Evolutionary conservation across 2,888 invertebrate species (phyloP), one percentile per base, ranked within the genome.

Genomic region (Serrognathus titanus): DNA sequence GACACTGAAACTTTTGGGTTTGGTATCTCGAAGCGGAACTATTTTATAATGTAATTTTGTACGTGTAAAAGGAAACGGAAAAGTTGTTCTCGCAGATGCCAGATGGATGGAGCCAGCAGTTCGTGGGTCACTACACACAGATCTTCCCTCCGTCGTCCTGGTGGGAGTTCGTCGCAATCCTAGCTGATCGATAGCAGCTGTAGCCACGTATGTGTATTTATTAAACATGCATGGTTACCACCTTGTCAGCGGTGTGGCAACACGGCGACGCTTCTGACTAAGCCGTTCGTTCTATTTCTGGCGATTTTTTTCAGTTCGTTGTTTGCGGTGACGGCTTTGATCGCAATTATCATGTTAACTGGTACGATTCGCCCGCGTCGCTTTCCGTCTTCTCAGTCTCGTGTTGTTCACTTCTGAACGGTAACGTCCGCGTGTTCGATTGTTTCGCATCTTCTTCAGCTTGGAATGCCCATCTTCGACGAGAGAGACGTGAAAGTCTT

Each of bases 151-250:
- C 24, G 24, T 31, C 24, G 24, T 40, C 40, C 40, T 12, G 40
- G 40, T 12, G 11, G 11, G 40, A 40, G 40, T 40, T 12, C 11
- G 40, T 40, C 40, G 40, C 40, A 40, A 40, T 40, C 40, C 40
- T 40, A 11, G 40, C 40, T 12, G 40, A 40, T 40, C 40, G 53
- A 48, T 53, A 35, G 48, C 9, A 55, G 53, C 53, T 57, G 57
- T 57, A 58, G 57, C 55, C 60, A 60, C 57, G 60, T 62, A 60
- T 60, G 60, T 58, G 58, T 57, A 56, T 62, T 57, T 60, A 62
- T 62, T 62, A 55, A 57, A 55, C 51, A 58, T 60, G 58, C 60
- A 54, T 52, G 60, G 57, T 62, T 60, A 53, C 62, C 51, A 58
- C 59, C 55, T 62, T 59, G 58, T 57, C 62, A 57, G 53, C 54